Percentiles rank a stretch among this genome's conserved stretches.
These are phyloP conservation scores for Eurosta solidaginis DNA, from an alignment of 1,140 invertebrate species.

Conservation along the genomic window DNA sequence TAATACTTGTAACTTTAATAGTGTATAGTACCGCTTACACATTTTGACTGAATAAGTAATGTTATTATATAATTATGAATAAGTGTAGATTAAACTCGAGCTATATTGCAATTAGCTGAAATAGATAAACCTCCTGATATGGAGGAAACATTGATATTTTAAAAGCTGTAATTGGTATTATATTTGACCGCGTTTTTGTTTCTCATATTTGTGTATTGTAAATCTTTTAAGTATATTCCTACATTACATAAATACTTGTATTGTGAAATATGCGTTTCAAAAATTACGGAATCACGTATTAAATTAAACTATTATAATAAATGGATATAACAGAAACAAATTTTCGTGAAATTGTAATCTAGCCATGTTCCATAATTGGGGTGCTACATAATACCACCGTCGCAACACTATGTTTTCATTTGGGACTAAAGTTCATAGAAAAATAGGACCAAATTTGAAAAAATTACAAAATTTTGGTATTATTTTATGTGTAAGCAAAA, in stretches of 20 bases:
- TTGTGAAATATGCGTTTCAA: not conserved
- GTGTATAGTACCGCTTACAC: conserved; percentile 8
- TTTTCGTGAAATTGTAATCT: too few relatives aligned
- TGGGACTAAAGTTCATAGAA: too few relatives aligned
- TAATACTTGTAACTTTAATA: conserved; percentile 3
- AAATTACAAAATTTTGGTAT: too few relatives aligned
- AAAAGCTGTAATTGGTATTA: not conserved
- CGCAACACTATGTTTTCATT: too few relatives aligned
- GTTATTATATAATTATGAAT: not conserved
- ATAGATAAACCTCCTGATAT: too few relatives aligned
- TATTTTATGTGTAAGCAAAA: too few relatives aligned
- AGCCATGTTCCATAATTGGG: too few relatives aligned
- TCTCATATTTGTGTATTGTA: not conserved
- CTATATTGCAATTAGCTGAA: not conserved
- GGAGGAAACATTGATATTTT: not conserved
- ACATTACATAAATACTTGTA: not conserved
- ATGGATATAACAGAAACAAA: not conserved
- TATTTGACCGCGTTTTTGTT: not conserved
- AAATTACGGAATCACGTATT: not conserved
- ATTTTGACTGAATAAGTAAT: conserved; percentile 22
- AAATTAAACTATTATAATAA: conserved; percentile 14
- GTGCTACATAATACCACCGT: too few relatives aligned
- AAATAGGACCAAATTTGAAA: too few relatives aligned
- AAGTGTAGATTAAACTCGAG: not conserved
- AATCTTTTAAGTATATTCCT: not conserved